A percentile compares a stretch with the other conserved stretches of the same genome.
phyloP scores from a whole-genome alignment of 2,888 invertebrate genomes.

The Ctenicera cuprea region DNA sequence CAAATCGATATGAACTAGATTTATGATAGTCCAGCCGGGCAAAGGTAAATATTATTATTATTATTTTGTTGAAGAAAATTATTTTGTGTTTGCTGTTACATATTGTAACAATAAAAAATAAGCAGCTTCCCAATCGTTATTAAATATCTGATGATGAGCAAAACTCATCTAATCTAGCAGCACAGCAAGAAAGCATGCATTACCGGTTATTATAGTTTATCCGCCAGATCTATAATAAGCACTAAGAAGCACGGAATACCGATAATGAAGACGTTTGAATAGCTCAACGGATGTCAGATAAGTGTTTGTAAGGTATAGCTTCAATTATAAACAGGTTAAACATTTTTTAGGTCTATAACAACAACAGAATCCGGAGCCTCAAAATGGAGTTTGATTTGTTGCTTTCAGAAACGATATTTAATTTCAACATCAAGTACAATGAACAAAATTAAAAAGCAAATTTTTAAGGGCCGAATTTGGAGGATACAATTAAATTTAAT shows the following conservation, averaged over 20 bases:
- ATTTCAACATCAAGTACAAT: neutral
- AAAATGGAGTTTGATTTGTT: neutral
- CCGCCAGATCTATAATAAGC: slow-evolving; percentile 25
- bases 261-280: slow-evolving; percentile 23
- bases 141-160: neutral
- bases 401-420: neutral
- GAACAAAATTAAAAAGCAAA: neutral
- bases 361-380: neutral
- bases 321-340: slow-evolving; percentile 17
- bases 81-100: no score
- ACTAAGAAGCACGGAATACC: neutral
- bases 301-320: slow-evolving; percentile 8
- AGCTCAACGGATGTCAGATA: slow-evolving; percentile 14
- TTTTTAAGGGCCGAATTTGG: neutral
- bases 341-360: neutral
- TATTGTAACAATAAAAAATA: no score
- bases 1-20: no score
- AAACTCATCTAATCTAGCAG: neutral
- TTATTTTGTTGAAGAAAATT: no score
- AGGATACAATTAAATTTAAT: neutral
- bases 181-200: slow-evolving; percentile 8
- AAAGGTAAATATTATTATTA: no score
- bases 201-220: slow-evolving; percentile 30
- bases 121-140: neutral
- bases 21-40: no score